Base-by-base conservation (phyloP, 2,113 vertebrate genomes). In the Nibea albiflora region DNA sequence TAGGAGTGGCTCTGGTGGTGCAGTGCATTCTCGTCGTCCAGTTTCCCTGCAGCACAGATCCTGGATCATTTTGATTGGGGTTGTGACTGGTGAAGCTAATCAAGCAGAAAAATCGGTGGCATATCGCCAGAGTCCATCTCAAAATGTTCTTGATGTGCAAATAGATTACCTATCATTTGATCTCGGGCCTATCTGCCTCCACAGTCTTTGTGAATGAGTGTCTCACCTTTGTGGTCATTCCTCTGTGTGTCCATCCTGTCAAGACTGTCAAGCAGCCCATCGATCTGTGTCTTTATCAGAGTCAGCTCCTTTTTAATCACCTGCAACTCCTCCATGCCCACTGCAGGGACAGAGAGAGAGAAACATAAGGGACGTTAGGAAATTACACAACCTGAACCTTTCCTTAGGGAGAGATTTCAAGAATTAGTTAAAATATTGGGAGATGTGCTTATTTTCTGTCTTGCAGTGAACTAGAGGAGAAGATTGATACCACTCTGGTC, bases 231-330 rank as follows among this genome's bases (percentile, higher is more conserved):
- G 16, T 44, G 92, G 86, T 90, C 73, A 81, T 63, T 93, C 93
- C 85, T 93, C 82, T 92, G 91, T 88, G 94, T 94, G 88, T 96
- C 96, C 96, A 96, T 96, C 93, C 42, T 94, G 76, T 98, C 96
- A 92, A 98, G 94, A 79, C 92, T 96, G 91, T 96, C 94, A 92
- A 97, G 90, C 57, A 97, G 95, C 64, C 88, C 95, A 92, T 98
- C 96, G 92, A 97, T 96, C 90, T 95, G 96, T 10, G 93, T 96
- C 94, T 97, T 97, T 94, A 98, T 98, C 92, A 95, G 94, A 71
- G 95, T 96, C 92, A 98, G 94, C 94, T 96, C 96, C 19, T 91
- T 95, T 86, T 95, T 96, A 95, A 97, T 96, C 87, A 95, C 95
- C 91, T 95, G 95, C 88, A 97, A 92, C 90, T 96, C 96, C 71